phyloP scores from a whole-genome alignment of 2,888 invertebrate species.

The Syrista parreyssii region DNA sequence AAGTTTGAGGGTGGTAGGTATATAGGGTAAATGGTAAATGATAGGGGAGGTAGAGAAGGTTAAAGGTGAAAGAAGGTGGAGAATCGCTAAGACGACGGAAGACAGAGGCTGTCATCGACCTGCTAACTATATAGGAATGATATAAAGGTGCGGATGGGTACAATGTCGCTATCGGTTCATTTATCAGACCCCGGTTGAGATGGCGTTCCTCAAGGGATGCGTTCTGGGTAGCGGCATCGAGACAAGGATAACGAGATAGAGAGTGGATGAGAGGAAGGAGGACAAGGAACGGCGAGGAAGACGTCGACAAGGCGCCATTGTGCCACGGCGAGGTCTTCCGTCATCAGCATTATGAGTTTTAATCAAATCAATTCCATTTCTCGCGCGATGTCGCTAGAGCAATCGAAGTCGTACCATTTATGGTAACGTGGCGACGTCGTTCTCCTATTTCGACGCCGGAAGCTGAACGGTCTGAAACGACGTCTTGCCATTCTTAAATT shows the following conservation, averaged over 20 bases:
- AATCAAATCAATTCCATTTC: slow-evolving; percentile 58
- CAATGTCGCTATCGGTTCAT: slow-evolving; percentile 64
- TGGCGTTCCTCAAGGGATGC: slow-evolving; percentile 25
- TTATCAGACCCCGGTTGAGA: slow-evolving; percentile 57
- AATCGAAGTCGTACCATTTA: background rate
- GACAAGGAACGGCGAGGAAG: slow-evolving; percentile 23
- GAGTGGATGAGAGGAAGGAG: background rate
- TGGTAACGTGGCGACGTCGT: background rate
- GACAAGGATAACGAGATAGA: background rate
- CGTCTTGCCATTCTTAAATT: background rate
- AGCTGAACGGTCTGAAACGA: background rate
- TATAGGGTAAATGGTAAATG: background rate
- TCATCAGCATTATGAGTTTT: slow-evolving; percentile 57
- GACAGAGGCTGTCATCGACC: slow-evolving; percentile 12
- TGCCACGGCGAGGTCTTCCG: slow-evolving; percentile 48
- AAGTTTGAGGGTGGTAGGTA: background rate
- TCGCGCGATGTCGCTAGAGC: background rate
- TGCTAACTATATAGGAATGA: slow-evolving; percentile 30
- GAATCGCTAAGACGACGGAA: slow-evolving; percentile 16
- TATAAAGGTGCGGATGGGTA: slow-evolving; percentile 56
- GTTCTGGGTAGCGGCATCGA: slow-evolving; percentile 6
- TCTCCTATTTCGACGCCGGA: background rate
- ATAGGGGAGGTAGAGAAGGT: slow-evolving; percentile 15
- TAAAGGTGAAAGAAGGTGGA: slow-evolving; percentile 4
- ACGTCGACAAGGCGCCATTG: slow-evolving; percentile 43